phyloP scores from a whole-genome alignment of 2,888 invertebrate genomes.

The Chaetogeoica ovagalla region DNA sequence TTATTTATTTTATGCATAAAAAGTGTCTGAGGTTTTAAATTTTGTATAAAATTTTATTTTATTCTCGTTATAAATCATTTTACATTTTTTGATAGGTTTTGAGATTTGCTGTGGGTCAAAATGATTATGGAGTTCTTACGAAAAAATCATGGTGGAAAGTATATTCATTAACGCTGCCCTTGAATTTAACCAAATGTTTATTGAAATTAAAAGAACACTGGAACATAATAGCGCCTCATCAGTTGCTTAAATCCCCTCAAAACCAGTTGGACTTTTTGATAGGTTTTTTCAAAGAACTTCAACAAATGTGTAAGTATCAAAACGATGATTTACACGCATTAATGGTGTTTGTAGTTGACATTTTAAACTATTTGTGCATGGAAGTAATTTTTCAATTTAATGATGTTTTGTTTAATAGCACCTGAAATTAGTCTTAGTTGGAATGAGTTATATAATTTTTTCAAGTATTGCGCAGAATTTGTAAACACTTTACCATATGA shows the following conservation, averaged over 20 bases:
- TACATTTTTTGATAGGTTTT: conserved; percentile 21
- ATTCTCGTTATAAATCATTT: neutral
- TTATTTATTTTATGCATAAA: too few species aligned
- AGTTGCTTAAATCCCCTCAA: neutral
- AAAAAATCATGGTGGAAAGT: conserved; percentile 26
- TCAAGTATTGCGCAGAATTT: conserved; percentile 28
- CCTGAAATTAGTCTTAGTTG: conserved; percentile 17
- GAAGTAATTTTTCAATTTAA: neutral
- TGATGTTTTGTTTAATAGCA: conserved; percentile 21
- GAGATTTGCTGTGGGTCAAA: neutral
- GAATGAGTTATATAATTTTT: conserved; percentile 14
- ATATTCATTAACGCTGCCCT: conserved; percentile 8
- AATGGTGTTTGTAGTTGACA: neutral
- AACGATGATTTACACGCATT: neutral
- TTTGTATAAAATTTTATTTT: neutral
- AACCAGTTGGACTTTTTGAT: conserved; percentile 21
- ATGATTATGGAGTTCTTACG: neutral
- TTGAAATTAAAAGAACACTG: conserved; percentile 25
- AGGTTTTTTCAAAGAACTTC: conserved; percentile 14
- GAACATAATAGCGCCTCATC: conserved; percentile 11
- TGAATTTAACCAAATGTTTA: conserved; percentile 9
- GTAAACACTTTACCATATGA: conserved; percentile 34
- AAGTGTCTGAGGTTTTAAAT: too few species aligned
- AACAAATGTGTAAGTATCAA: conserved; percentile 23
- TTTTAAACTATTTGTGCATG: neutral